Percentiles rank a stretch among this genome's conserved stretches.
phyloP scores from a whole-genome alignment of 2,797 vertebrate species.

The Tenualosa thibaudeaui region DNA sequence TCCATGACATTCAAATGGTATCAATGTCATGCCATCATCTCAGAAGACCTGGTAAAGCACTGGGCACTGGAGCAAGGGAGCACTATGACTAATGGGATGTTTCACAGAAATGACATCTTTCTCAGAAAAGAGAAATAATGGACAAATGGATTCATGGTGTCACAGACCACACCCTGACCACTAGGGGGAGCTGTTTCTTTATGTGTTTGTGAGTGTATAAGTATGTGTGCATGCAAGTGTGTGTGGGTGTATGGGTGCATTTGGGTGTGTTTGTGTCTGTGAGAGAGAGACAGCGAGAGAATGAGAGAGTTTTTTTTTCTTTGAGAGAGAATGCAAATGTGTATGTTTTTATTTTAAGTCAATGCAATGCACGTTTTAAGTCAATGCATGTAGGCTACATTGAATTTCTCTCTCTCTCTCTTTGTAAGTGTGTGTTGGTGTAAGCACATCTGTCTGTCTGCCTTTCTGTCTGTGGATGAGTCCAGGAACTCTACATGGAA shows the following conservation, averaged over 20 bases:
- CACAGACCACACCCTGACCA: neutral
- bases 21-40: neutral
- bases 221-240: neutral
- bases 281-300: too few relatives aligned
- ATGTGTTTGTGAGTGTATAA: neutral
- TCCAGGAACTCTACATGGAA: too few relatives aligned
- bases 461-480: too few relatives aligned
- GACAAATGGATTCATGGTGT: neutral
- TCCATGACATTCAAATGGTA: neutral
- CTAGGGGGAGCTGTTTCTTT: neutral
- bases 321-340: neutral
- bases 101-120: neutral
- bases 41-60: too few relatives aligned
- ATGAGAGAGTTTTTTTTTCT: neutral
- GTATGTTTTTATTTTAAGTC: too few relatives aligned
- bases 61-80: neutral
- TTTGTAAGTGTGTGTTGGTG: too few relatives aligned
- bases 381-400: too few relatives aligned
- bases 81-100: neutral
- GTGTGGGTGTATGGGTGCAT: neutral
- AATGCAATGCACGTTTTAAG: too few relatives aligned
- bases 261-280: neutral
- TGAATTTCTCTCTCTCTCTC: too few relatives aligned
- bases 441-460: too few relatives aligned
- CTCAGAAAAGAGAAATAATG: neutral